phyloP scores from a whole-genome alignment of 2,888 invertebrate genomes.

The Campoplex capitator region DNA sequence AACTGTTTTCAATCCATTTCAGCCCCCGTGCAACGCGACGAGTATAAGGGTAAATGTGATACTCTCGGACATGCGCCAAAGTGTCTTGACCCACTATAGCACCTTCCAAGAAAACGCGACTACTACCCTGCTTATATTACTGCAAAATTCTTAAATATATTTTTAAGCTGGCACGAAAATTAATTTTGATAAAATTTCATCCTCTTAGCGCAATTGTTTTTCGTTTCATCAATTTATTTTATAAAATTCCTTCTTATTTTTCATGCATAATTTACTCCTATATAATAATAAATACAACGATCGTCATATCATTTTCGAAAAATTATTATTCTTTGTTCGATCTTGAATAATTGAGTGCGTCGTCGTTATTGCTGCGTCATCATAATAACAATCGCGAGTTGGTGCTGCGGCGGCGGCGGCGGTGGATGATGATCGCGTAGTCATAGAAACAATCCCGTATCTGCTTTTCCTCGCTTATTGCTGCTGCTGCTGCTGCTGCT shows the following conservation, averaged over 20 bases:
- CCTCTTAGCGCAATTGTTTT: not conserved
- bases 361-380: constrained; percentile 1
- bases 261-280: not conserved
- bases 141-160: no score
- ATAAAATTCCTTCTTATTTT: not conserved
- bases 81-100: constrained; percentile 60
- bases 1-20: not conserved
- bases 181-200: no score
- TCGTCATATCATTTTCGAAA: not conserved
- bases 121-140: not conserved
- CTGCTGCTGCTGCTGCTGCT: no score
- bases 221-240: not conserved
- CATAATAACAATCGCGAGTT: constrained; percentile 53
- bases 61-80: constrained; percentile 70
- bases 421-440: constrained; percentile 71
- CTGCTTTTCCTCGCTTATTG: no score
- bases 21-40: constrained; percentile 45
- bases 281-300: not conserved
- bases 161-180: no score
- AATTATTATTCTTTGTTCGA: constrained; percentile 77
- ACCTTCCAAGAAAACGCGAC: constrained; percentile 39
- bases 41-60: constrained; percentile 27
- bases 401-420: not conserved
- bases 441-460: constrained; percentile 78
- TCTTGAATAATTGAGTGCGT: constrained; percentile 66